These are phyloP conservation scores for Clinocottus analis DNA, from an alignment of 2,113 vertebrate genomes.

Conservation along the genomic window DNA sequence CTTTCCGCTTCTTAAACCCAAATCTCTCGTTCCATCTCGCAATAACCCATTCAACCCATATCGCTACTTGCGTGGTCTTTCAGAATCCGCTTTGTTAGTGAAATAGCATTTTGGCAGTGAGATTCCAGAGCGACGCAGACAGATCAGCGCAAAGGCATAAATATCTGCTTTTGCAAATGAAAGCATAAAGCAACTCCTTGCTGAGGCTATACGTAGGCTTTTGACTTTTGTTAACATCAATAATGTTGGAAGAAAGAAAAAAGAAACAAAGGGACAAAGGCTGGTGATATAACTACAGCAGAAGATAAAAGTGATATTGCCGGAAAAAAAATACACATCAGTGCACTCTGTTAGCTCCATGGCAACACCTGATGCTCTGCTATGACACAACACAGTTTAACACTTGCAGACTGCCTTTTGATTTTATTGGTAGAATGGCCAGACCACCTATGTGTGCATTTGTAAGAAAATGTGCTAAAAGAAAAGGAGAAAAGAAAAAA, in stretches of 20 bases:
- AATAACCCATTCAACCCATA: too few relatives aligned
- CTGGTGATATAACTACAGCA: constrained; percentile 1
- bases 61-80: too few relatives aligned
- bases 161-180: too few relatives aligned
- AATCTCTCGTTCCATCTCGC: too few relatives aligned
- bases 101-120: not conserved
- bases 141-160: not conserved
- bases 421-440: constrained; percentile 41
- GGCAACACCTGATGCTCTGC: constrained; percentile 38
- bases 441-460: constrained; percentile 31
- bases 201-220: not conserved
- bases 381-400: constrained; percentile 26
- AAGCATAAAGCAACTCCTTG: not conserved
- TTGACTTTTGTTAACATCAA: not conserved
- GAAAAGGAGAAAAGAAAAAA: too few relatives aligned
- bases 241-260: not conserved
- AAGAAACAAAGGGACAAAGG: constrained; percentile 4
- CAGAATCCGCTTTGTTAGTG: too few relatives aligned
- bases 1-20: too few relatives aligned
- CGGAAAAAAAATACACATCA: constrained; percentile 20
- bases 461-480: constrained; percentile 23
- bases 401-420: constrained; percentile 41
- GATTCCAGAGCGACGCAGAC: not conserved
- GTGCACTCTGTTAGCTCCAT: constrained; percentile 25
- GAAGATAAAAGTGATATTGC: constrained; percentile 33